Base-by-base conservation (phyloP, 37 sponge, comb jelly and placozoan genomes). In the Amphimedon queenslandica region DNA sequence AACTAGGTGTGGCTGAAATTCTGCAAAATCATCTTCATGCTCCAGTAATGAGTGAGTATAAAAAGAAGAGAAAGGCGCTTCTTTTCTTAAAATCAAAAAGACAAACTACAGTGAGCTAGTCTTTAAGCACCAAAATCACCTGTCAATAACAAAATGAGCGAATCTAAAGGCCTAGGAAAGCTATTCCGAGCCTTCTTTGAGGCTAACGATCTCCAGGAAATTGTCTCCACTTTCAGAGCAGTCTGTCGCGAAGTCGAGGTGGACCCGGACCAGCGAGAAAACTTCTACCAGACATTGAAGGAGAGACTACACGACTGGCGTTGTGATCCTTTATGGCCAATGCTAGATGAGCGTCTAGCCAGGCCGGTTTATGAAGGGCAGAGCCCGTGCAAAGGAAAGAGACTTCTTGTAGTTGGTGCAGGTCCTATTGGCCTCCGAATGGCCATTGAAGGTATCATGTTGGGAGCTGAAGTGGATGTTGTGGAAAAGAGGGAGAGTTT, bases 381-480 rank as follows among this genome's bases (percentile, higher is more conserved):
- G 76, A 72, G 37, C 1, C 70, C 75, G 5, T 90, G 88, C 38
- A 47, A 56, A 33, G 86, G 88, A 21, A 76, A 42, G 78, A 67
- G 82, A 32, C 76, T 90, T 24, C 55, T 87, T 40, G 75, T 92
- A 2, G 66, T 96, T 37, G 97, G 97, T 4, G 97, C 93, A 3
- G 97, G 97, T 2, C 97, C 97, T 13, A 80, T 92, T 5, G 97
- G 97, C 20, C 86, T 96, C 0, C 58, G 97, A 25, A 69, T 81
- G 60, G 93, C 97, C 57, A 81, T 96, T 32, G 97, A 96, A 65
- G 85, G 72, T 20, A 84, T 84, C 18, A 63, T 96, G 64, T 80
- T 96, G 29, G 97, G 97, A 37, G 88, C 95, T n/a, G 69, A 80
- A 42, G 93, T 90, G 36, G 91, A 92, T 80, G 73, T 96, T 63